phyloP scores from a whole-genome alignment of 2,797 vertebrate genomes.

The Enteromius viviparus region DNA sequence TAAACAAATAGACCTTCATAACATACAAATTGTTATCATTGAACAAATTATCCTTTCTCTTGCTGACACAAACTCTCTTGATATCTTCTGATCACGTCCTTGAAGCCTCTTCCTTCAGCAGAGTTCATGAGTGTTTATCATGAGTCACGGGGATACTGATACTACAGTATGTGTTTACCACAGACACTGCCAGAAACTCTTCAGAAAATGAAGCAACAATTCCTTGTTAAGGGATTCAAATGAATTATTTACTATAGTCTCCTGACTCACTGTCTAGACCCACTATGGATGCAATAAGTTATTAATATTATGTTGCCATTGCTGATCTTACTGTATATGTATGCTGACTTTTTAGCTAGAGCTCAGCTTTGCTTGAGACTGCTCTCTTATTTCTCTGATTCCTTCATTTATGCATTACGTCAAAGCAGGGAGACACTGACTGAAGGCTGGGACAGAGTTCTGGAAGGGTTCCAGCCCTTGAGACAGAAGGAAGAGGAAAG shows the following conservation, averaged over 20 bases:
- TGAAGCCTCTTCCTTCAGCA: conserved; percentile 3
- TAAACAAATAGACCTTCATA: not conserved
- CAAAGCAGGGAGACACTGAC: conserved; percentile 31
- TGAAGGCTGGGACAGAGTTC: conserved; percentile 31
- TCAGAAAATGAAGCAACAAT: conserved; percentile 7
- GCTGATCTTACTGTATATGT: not conserved
- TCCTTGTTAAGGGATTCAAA: not conserved
- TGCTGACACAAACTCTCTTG: not conserved
- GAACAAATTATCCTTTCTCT: not conserved
- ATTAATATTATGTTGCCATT: not conserved
- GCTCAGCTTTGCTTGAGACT: not conserved
- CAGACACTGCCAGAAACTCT: not conserved
- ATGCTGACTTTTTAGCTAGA: not conserved
- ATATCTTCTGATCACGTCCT: not conserved
- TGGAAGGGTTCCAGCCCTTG: conserved; percentile 56
- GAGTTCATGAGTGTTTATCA: conserved; percentile 20
- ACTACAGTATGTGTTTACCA: not conserved
- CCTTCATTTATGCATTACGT: conserved; percentile 25
- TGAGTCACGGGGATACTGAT: conserved; percentile 13
- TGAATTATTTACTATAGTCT: not conserved
- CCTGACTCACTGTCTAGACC: conserved; percentile 9
- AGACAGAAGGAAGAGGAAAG: conserved; percentile 37
- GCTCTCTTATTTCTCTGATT: conserved; percentile 28
- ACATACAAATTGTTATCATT: not conserved
- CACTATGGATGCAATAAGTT: not conserved